Base-by-base conservation (phyloP, 2,113 vertebrate species). In the Leucopternis melanops region DNA sequence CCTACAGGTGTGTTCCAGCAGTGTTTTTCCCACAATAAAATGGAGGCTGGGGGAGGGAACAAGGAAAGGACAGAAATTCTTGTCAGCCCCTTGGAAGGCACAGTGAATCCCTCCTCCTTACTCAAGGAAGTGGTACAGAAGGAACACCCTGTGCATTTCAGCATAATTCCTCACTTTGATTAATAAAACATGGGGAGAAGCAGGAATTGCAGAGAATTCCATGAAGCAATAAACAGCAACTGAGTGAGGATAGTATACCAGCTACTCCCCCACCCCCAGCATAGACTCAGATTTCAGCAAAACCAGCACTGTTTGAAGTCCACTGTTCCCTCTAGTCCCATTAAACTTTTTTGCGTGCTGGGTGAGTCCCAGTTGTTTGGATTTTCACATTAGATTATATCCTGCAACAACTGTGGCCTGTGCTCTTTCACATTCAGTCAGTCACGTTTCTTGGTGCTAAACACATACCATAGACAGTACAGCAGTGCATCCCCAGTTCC, bases 331-430 rank as follows among this genome's bases (percentile, higher is more conserved):
- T 88, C 49, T 40, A 82, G 86, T 58, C 81, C 58, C 81, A 50
- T 91, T 92, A 92, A 94, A 96, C 23, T 16, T 69, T 86, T 92
- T 70, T 58, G 54, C 34, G 1, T 42, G 66, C 78, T 75, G 91
- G 70, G 59, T 14, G 45, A 91, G 75, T 86, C 94, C 80, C 89
- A 66, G 65, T 75, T 88, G 38, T 92, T 91, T 92, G 84, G 89
- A 95, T 95, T 95, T 95, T 65, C 96, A 87, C 74, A 72, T 90
- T 84, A 94, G 49, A 77, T 82, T 86, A 69, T 57, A 44, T 54
- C 26, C 61, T 85, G 59, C 65, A 84, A 23, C 65, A 91, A 54
- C 61, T 61, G 72, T 70, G 73, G 77, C 40, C 87, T 91, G 85
- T 21, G 40, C 77, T 93, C n/a, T 70, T 92, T 80, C 88, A 59